These are phyloP conservation scores for Pantala flavescens DNA, from an alignment of 1,140 invertebrate species.

Conservation along the genomic window DNA sequence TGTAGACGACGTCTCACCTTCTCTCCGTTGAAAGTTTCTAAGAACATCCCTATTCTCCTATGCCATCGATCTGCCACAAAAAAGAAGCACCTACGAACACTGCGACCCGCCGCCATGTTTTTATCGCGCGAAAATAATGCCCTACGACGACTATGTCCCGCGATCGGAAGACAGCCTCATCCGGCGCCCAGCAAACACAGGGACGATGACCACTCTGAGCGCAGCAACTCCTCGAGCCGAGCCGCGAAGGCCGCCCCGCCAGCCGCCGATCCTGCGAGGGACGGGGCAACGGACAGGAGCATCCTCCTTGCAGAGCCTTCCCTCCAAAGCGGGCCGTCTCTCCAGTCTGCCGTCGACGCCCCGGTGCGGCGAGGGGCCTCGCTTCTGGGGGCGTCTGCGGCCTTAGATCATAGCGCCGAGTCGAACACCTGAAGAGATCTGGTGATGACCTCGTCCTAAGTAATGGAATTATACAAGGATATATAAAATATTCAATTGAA, in stretches of 20 bases:
- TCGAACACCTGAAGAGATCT: slow-evolving; percentile 74
- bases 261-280: neutral
- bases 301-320: neutral
- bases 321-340: neutral
- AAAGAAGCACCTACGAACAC: no score
- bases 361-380: neutral
- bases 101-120: no score
- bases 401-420: slow-evolving; percentile 29
- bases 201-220: neutral
- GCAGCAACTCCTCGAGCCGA: neutral
- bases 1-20: no score
- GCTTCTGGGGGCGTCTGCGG: neutral
- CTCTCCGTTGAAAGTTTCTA: no score
- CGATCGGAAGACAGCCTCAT: neutral
- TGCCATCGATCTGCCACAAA: no score
- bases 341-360: neutral
- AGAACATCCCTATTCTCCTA: no score
- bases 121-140: no score
- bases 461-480: no score
- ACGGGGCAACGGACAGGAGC: neutral
- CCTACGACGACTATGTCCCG: no score
- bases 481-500: neutral
- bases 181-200: neutral
- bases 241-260: neutral
- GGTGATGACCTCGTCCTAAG: slow-evolving; percentile 66